Base-by-base conservation (phyloP, 2,797 vertebrate species). In the Falco peregrinus region DNA sequence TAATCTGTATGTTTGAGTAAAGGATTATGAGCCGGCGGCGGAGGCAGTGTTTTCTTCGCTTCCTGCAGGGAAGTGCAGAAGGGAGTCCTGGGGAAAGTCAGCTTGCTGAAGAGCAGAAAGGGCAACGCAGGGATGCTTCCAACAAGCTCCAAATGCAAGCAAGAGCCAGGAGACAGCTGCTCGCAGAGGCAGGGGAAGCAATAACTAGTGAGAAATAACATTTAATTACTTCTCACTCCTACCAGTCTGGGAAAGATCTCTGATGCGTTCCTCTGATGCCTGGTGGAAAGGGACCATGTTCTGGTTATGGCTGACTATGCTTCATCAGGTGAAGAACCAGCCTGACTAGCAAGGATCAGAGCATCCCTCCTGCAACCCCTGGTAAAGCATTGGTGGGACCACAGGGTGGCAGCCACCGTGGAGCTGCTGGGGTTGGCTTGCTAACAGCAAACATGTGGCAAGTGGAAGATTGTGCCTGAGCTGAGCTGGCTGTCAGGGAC, bases 1-100 rank as follows among this genome's bases (percentile, higher is more conserved):
- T 90, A 90, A 94, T 84, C 89, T 71, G 73, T 67, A 35, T 69
- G 76, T 88, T 95, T 86, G 91, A 93, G 73, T 69, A 64, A 87
- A 86, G 87, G 95, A 78, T 96, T 93, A 84, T 29, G 85, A 93
- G 75, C 13, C 3, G 10, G 81, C 0, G 3, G 68, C 74, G 60
- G 70, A 95, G 73, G 77, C 76, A 91, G 73, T 1, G 33, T 65
- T 86, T 73, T 53, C 82, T 60, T 63, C 0, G 1, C 48, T 89
- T 86, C 89, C 91, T 67, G 60, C 79, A 69, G 89, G 64, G 60
- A 97, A 69, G 56, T 18, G 50, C 64, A 75, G 65, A 24, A 64
- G 29, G 57, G 57, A 94, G 79, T 86, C 89, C 51, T 91, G 47
- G 61, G 89, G 85, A 84, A 86, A 78, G 82, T 50, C 87, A 87